Base-by-base conservation (phyloP, 2,888 invertebrate genomes). In the Mongoloraphidia duomilia region DNA sequence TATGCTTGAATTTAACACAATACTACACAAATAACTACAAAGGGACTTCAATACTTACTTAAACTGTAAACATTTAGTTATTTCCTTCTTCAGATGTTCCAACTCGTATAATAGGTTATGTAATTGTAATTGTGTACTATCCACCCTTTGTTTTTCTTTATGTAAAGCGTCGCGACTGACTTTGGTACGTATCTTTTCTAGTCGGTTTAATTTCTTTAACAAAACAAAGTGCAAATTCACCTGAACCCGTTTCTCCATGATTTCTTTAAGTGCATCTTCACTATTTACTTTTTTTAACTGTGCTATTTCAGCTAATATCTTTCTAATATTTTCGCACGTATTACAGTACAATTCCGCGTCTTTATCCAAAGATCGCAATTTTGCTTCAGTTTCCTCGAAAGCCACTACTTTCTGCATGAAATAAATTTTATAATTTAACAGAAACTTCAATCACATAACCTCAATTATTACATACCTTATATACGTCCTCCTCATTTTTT, bases 21-120 rank as follows among this genome's bases (percentile, higher is more conserved):
- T 36, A 43, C 51, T 40, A 49, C 26, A 46, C n/a, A 44, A 45
- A 49, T 40, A 44, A 41, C 39, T 41, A 37, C 42, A 42, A 36
- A 44, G 4, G 8, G 49, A 45, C 35, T 39, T 34, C 49, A 34
- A 43, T 41, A 57, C 74, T 63, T 66, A 82, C 82, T 91, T 94
- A 64, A 94, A 95, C 62, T 94, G 90, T 51, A 92, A 76, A 62
- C 95, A 95, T 61, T 92, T 91, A 14, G 86, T 82, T n/a, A 92
- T 91, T 75, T 96, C 95, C 58, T 91, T 90, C 57, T 91, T 85
- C 14, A 96, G 72, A 71, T 96, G 93, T 63, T 90, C 85, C 9
- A 89, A 84, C 74, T 96, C 96, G 65, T 96, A 96, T 6, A 94
- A 70, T 46, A 96, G 74, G 70, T 96, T 96, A 68, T 96, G 94